Percentiles rank a stretch among this genome's conserved stretches.
Conservation (phyloP, 2,113 vertebrate species). For the Peromyscus maniculatus region DNA sequence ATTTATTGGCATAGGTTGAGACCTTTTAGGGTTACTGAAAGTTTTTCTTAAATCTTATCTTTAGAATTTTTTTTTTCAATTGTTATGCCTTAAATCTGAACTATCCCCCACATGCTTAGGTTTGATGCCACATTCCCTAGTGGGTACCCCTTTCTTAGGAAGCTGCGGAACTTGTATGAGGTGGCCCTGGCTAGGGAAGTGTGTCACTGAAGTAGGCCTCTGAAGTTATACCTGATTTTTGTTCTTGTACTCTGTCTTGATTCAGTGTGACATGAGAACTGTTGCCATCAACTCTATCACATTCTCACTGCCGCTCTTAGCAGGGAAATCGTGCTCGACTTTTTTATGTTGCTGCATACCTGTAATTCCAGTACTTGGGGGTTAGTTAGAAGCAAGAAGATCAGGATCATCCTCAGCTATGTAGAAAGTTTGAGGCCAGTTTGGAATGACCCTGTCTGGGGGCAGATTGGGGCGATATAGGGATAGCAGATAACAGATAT, state of each 20-base stretch:
- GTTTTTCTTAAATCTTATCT: background rate
- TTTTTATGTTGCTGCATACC: fast-evolving
- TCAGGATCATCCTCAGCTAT: background rate
- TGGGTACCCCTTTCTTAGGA: background rate
- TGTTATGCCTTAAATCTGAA: background rate
- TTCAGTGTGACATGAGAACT: no score
- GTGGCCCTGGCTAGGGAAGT: background rate
- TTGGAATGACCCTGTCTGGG: no score
- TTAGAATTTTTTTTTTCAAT: background rate
- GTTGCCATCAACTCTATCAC: no score
- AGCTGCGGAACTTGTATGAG: no score
- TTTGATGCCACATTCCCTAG: background rate
- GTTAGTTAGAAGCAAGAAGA: no score
- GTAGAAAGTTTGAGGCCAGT: background rate
- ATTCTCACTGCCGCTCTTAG: no score
- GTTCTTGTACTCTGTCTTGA: background rate
- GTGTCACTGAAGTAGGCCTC: background rate
- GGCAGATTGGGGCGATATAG: fast-evolving
- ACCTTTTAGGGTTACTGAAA: background rate
- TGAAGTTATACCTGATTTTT: background rate
- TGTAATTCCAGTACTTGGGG: background rate
- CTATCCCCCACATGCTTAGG: background rate
- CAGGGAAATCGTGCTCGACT: no score
- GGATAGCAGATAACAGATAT: background rate
- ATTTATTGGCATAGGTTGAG: background rate